Base-by-base conservation (phyloP, 37 sponge, comb jelly and placozoan species). In the Geodia barretti region DNA sequence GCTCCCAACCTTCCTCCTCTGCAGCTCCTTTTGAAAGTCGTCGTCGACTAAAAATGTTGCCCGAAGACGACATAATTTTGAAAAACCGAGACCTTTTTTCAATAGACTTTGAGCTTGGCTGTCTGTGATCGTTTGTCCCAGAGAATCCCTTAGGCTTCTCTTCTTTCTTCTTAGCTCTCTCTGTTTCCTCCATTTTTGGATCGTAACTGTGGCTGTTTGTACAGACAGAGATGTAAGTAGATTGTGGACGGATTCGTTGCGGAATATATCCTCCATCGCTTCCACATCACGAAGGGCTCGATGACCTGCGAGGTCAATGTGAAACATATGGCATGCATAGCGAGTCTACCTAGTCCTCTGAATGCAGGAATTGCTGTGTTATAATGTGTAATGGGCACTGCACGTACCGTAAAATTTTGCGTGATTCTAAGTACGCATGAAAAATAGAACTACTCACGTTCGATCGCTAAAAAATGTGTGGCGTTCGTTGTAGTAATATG, bases 261-360 rank as follows among this genome's bases (percentile, higher is more conserved):
- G 30, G 39, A 85, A 62, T 2, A 85, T 20, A 34, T 78, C 26
- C 37, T 73, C 75, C 80, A 86, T 64, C n/a, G 75, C 87, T 29
- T 26, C 30, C 4, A 86, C 87, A 86, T 86, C 87, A 26, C 0
- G 47, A 1, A 86, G 62, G 19, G 80, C 87, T 39, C 80, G 41
- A 34, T 86, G 87, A 59, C 75, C 87, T 76, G 38, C n/a, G n/a
- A n/a, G n/a, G n/a, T n/a, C n/a, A n/a, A n/a, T n/a, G n/a, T n/a
- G n/a, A n/a, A n/a, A n/a, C n/a, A n/a, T n/a, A n/a, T n/a, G n/a
- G n/a, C n/a, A n/a, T n/a, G n/a, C n/a, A n/a, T n/a, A n/a, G n/a
- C n/a, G n/a, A n/a, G n/a, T n/a, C n/a, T n/a, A n/a, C n/a, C n/a
- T n/a, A n/a, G n/a, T n/a, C n/a, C n/a, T n/a, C n/a, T n/a, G n/a